Evolutionary conservation across 2,113 vertebrate species (phyloP).

Genomic region (Gobiocypris rarus): DNA sequence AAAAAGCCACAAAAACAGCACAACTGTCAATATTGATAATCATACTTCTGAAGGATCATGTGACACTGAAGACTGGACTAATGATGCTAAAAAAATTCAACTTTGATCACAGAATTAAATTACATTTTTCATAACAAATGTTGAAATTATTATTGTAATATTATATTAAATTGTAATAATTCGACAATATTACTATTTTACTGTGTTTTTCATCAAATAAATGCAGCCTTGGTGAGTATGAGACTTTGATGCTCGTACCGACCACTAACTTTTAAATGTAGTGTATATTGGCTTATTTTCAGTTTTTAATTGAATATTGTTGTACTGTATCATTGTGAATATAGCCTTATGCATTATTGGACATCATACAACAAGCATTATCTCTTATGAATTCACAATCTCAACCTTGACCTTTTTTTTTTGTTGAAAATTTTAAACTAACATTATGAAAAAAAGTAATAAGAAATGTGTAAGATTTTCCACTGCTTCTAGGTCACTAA

Average conservation of each 20-base stretch:
- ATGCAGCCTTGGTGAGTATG: too few species aligned
- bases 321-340: neutral
- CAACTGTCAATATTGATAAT: neutral
- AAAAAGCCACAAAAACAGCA: neutral
- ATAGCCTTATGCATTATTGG: neutral
- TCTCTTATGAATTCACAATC: neutral
- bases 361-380: neutral
- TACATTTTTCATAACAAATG: too few species aligned
- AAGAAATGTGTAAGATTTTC: neutral
- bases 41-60: neutral
- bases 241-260: too few species aligned
- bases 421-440: neutral
- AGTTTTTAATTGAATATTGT: neutral
- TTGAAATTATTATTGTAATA: too few species aligned
- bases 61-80: neutral
- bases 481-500: neutral
- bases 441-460: neutral
- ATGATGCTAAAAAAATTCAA: neutral
- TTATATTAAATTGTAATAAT: too few species aligned
- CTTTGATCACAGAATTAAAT: too few species aligned
- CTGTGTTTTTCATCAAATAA: too few species aligned
- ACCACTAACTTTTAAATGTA: too few species aligned
- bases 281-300: too few species aligned
- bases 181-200: too few species aligned
- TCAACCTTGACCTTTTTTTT: neutral